Conservation (phyloP, 1,140 invertebrate species). For the Plutomurus gul region DNA sequence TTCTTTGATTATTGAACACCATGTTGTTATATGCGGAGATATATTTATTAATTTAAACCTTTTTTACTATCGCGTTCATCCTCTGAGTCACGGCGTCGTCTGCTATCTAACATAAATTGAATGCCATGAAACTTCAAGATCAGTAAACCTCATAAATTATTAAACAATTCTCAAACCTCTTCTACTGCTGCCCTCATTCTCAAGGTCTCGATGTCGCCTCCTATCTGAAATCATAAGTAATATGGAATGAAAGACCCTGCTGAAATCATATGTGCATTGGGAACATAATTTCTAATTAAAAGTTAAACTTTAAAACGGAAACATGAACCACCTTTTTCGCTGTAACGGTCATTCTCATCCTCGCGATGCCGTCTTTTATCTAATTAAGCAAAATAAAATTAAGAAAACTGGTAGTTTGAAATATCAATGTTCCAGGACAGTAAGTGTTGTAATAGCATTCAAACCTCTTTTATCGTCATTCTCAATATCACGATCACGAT, state of each 20-base stretch:
- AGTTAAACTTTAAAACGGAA: not conserved
- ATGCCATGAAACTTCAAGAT: not conserved
- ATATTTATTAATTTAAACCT: conserved; percentile 52
- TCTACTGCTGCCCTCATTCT: not conserved
- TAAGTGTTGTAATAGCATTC: not conserved
- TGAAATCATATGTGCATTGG: no score
- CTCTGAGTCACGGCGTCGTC: not conserved
- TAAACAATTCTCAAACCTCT: not conserved
- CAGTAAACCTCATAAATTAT: not conserved
- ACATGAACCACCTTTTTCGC: not conserved
- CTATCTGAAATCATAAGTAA: no score
- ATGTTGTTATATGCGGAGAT: conserved; percentile 21
- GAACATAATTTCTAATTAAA: no score
- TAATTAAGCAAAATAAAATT: not conserved
- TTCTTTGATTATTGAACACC: not conserved
- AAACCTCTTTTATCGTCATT: no score
- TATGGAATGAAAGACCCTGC: no score
- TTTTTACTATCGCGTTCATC: conserved; percentile 49
- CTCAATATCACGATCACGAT: no score
- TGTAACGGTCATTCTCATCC: not conserved
- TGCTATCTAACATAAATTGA: not conserved
- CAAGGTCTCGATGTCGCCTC: not conserved
- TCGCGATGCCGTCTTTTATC: not conserved
- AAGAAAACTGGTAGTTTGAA: not conserved
- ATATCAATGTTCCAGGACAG: not conserved